Evolutionary conservation across 1,140 invertebrate species (phyloP).

Genomic region (Calliopsis andreniformis): DNA sequence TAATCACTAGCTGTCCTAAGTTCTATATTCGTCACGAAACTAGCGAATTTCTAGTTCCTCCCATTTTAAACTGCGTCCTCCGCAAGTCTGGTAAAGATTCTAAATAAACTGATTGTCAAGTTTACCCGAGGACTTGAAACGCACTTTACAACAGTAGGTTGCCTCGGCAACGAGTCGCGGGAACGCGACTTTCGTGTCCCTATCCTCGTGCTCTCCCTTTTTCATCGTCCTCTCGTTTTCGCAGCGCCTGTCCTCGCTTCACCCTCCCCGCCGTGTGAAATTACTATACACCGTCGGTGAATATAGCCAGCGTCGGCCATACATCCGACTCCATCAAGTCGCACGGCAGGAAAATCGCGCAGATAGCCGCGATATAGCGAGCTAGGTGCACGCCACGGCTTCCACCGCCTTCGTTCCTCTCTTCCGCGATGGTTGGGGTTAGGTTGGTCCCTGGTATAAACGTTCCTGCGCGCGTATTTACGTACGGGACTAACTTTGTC

Average conservation of each 20-base stretch:
- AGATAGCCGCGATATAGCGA: slow-evolving; percentile 11
- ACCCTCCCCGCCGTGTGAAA: slow-evolving; percentile 18
- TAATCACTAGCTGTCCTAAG: too few relatives aligned
- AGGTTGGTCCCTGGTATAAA: background rate
- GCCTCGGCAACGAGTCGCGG: slow-evolving; percentile 67
- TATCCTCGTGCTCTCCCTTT: background rate
- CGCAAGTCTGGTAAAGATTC: too few relatives aligned
- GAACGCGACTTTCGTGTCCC: slow-evolving; percentile 30
- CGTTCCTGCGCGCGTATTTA: slow-evolving; percentile 1
- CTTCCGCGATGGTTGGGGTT: background rate
- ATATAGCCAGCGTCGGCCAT: slow-evolving; percentile 18
- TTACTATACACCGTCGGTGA: slow-evolving; percentile 13
- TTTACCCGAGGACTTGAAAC: too few relatives aligned
- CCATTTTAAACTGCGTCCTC: too few relatives aligned
- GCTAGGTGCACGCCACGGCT: background rate
- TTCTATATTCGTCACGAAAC: too few relatives aligned
- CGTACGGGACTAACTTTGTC: background rate
- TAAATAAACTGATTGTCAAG: too few relatives aligned
- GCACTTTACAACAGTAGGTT: slow-evolving; percentile 57
- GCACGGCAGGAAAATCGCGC: slow-evolving; percentile 24
- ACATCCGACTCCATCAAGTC: slow-evolving; percentile 20
- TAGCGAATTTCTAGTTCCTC: too few relatives aligned
- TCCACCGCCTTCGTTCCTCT: background rate
- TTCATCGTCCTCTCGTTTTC: background rate
- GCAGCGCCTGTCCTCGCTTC: background rate